A percentile compares a stretch with the other conserved stretches of the same genome.
Conservation (phyloP, 2,888 invertebrate species). For the Coecobrya sp. region DNA sequence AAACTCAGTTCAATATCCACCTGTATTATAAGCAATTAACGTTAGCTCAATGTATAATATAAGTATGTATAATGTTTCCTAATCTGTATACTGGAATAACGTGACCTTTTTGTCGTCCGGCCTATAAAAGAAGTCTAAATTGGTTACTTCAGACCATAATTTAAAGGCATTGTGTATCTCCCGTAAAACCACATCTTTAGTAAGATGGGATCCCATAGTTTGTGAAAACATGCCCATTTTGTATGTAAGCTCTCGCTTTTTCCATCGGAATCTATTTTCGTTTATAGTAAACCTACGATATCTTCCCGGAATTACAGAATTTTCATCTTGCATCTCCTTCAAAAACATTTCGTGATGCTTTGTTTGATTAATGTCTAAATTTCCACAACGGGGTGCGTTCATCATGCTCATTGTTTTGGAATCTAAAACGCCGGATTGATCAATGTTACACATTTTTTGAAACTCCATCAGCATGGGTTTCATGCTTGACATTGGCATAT, state of each 20-base stretch:
- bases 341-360: slow-evolving; percentile 70
- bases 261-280: slow-evolving; percentile 72
- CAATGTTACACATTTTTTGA: slow-evolving; percentile 84
- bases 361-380: slow-evolving; percentile 78
- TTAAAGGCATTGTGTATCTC: slow-evolving; percentile 82
- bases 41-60: not conserved
- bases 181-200: slow-evolving; percentile 58
- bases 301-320: slow-evolving; percentile 29
- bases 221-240: slow-evolving; percentile 78
- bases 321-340: slow-evolving; percentile 18
- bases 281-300: slow-evolving; percentile 77
- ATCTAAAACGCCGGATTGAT: slow-evolving; percentile 84
- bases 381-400: slow-evolving; percentile 85
- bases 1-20: slow-evolving; percentile 87
- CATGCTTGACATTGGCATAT: slow-evolving; percentile 74
- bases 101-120: slow-evolving; percentile 70
- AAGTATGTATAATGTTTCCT: not conserved
- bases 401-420: slow-evolving; percentile 84
- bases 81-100: not conserved
- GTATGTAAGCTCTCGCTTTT: slow-evolving; percentile 81
- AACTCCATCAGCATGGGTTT: slow-evolving; percentile 80
- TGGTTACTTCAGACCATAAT: slow-evolving; percentile 81
- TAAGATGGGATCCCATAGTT: slow-evolving; percentile 74
- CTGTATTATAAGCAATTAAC: slow-evolving; percentile 43
- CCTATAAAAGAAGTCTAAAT: slow-evolving; percentile 81